These are phyloP conservation scores for Caenorhabditis briggsae DNA, from an alignment of 1,140 invertebrate species.

Conservation along the genomic window DNA sequence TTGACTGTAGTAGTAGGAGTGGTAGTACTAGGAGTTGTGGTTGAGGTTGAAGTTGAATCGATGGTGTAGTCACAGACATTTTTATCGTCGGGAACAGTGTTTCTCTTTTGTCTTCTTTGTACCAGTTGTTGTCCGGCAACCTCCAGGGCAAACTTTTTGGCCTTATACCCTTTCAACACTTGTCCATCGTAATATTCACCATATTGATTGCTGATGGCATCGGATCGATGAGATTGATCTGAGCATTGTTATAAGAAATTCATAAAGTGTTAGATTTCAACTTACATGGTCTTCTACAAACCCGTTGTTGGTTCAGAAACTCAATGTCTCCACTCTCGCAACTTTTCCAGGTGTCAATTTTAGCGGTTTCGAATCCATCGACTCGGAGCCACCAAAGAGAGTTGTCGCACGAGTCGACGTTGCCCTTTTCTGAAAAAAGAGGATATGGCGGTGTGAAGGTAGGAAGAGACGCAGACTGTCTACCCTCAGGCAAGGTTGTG, in stretches of 20 bases:
- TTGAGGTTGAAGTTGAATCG: constrained; percentile 13
- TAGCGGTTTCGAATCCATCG: neutral
- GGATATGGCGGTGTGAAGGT: too few relatives aligned
- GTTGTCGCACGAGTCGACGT: neutral
- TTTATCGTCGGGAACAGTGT: neutral
- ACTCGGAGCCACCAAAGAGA: constrained; percentile 38
- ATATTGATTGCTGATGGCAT: neutral
- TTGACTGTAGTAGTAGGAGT: neutral
- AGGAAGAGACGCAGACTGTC: too few relatives aligned
- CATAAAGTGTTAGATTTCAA: neutral
- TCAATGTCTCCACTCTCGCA: constrained; percentile 10
- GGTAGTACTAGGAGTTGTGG: constrained; percentile 28
- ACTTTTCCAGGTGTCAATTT: neutral
- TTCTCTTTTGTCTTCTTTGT: neutral
- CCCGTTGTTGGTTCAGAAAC: too few relatives aligned
- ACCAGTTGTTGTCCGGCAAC: too few relatives aligned
- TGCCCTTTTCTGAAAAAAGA: neutral
- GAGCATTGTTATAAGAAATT: neutral
- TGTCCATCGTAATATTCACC: constrained; percentile 19
- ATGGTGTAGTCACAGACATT: constrained; percentile 19
- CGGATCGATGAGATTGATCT: neutral
- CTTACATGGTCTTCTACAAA: constrained; percentile 24
- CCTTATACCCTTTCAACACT: neutral
- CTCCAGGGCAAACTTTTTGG: neutral
- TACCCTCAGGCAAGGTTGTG: too few relatives aligned